These are phyloP conservation scores for Microplitis demolitor DNA, from an alignment of 1,140 invertebrate genomes.

Conservation along the genomic window DNA sequence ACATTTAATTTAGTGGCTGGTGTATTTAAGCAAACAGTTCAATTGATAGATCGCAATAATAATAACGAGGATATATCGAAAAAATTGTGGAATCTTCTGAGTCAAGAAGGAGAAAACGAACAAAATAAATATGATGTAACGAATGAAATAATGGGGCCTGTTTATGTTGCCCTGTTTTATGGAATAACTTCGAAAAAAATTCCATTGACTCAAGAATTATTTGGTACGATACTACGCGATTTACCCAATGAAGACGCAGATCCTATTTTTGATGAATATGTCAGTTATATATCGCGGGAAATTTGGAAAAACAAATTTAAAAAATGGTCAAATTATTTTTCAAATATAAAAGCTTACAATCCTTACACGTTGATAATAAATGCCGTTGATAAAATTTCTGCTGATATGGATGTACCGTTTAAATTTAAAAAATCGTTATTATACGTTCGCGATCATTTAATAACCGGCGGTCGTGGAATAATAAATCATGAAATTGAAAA, in stretches of 20 bases:
- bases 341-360: neutral
- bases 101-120: neutral
- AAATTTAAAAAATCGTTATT: conserved; percentile 15
- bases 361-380: conserved; percentile 5
- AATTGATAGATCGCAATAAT: neutral
- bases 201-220: conserved; percentile 2
- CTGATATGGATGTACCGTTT: neutral
- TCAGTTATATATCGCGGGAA: conserved; percentile 2
- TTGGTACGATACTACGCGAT: neutral
- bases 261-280: conserved; percentile 24
- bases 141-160: conserved; percentile 4
- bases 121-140: neutral
- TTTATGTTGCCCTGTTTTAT: conserved; percentile 15
- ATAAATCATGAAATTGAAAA: neutral
- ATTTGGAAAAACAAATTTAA: neutral
- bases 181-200: neutral
- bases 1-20: neutral
- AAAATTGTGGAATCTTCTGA: neutral
- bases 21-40: neutral
- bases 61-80: neutral
- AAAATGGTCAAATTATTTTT: conserved; percentile 9
- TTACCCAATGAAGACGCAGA: conserved; percentile 15
- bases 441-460: conserved; percentile 14
- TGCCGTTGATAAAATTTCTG: conserved; percentile 6
- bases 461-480: neutral